Conservation (phyloP, 1,140 invertebrate genomes). For the Sycobia sp. region DNA sequence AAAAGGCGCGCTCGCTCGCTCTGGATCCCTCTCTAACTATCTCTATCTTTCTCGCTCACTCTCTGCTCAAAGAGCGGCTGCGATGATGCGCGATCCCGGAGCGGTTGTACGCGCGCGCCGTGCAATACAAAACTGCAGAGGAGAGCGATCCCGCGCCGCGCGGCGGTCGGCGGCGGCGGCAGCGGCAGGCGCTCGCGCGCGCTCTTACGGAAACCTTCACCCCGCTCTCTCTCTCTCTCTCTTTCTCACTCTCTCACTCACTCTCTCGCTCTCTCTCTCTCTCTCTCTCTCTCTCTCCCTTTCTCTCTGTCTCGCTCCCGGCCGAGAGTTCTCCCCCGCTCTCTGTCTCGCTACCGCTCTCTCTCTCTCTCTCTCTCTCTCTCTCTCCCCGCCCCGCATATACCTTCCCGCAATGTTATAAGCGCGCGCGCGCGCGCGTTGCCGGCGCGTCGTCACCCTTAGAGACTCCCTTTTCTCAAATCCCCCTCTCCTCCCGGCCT, state of each 20-base stretch:
- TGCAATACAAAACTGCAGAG: conserved; percentile 26
- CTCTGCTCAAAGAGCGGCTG: not conserved
- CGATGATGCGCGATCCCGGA: conserved; percentile 17
- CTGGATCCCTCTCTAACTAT: too few relatives aligned
- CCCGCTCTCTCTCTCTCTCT: not conserved
- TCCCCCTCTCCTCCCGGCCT: conserved; percentile 2
- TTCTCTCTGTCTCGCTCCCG: conserved; percentile 16
- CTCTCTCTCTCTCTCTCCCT: not conserved
- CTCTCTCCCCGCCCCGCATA: too few relatives aligned
- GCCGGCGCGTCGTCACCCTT: too few relatives aligned
- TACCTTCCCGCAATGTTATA: too few relatives aligned
- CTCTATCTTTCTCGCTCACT: too few relatives aligned
- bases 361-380: not conserved
- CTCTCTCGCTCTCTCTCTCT: too few relatives aligned
- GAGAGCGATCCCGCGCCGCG: conserved; percentile 3
- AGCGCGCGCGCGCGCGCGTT: conserved; percentile 33
- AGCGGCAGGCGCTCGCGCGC: conserved; percentile 15
- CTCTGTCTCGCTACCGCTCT: not conserved
- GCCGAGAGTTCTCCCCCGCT: conserved; percentile 13
- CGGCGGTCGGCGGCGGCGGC: conserved; percentile 8
- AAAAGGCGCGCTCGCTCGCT: not conserved
- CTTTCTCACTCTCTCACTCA: not conserved
- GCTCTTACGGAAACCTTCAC: conserved; percentile 26
- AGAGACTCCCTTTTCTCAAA: too few relatives aligned
- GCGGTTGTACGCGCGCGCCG: conserved; percentile 35